Evolutionary conservation across 2,113 vertebrate species (phyloP).

Genomic region (Mormyrus iriodes): DNA sequence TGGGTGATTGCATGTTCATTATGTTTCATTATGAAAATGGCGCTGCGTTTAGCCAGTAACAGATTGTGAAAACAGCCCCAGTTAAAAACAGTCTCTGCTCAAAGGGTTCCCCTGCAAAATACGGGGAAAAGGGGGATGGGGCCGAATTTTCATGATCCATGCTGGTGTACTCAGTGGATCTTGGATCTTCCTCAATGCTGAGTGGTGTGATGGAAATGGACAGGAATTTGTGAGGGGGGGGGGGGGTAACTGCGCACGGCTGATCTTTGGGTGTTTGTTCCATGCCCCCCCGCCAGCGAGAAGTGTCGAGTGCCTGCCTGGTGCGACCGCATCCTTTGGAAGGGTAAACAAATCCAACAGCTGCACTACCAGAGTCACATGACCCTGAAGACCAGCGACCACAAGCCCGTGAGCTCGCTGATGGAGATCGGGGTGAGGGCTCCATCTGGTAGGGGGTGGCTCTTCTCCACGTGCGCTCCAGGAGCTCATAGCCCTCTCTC

Average conservation of each 20-base stretch:
- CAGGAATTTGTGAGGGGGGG: not conserved
- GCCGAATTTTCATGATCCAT: not conserved
- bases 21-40: not conserved
- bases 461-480: not conserved
- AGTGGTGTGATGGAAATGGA: not conserved
- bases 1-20: not conserved
- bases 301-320: slow-evolving; percentile 89
- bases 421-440: slow-evolving; percentile 79
- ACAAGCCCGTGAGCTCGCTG: slow-evolving; percentile 90
- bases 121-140: not conserved
- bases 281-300: slow-evolving; percentile 63
- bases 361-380: slow-evolving; percentile 85
- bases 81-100: not conserved
- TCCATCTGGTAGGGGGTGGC: not conserved
- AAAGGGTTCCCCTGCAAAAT: not conserved
- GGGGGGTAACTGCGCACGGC: not conserved
- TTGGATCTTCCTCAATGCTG: not conserved
- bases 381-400: slow-evolving; percentile 86
- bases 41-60: not conserved
- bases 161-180: not conserved
- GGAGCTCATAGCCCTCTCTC: not conserved
- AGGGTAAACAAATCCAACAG: slow-evolving; percentile 76
- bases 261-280: not conserved
- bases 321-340: slow-evolving; percentile 94
- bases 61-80: not conserved